Conservation (phyloP, 2,113 vertebrate species). For the Scalopus aquaticus region DNA sequence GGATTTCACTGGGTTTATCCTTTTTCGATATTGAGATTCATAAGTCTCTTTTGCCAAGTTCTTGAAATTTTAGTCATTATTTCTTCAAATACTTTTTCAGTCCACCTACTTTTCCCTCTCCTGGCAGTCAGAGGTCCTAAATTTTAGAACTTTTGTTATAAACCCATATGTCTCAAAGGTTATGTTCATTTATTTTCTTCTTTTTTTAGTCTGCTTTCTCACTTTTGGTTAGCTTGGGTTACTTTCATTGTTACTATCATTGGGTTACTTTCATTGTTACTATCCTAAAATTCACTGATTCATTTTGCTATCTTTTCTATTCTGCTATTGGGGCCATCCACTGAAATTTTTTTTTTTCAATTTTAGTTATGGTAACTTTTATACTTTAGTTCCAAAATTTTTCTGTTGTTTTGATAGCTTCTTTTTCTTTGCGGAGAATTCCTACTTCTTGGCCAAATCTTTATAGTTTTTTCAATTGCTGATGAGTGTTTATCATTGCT, state of each 20-base stretch:
- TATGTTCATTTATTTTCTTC: neutral
- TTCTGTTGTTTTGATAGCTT: neutral
- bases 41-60: neutral
- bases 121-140: neutral
- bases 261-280: neutral
- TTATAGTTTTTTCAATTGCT: neutral
- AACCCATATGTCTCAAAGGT: neutral
- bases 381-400: neutral
- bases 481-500: neutral
- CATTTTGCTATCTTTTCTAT: neutral
- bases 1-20: conserved; percentile 7
- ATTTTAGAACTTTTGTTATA: neutral
- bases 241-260: conserved; percentile 27
- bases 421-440: neutral
- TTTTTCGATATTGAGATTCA: neutral
- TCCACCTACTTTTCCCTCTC: neutral
- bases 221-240: neutral
- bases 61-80: neutral
- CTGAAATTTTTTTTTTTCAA: neutral
- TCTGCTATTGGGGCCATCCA: neutral
- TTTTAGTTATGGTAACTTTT: neutral
- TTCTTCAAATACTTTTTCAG: neutral
- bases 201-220: neutral
- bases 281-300: neutral
- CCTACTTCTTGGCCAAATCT: neutral